These are phyloP conservation scores for Sinotaia quadrata DNA, from an alignment of 2,888 invertebrate species.

Conservation along the genomic window DNA sequence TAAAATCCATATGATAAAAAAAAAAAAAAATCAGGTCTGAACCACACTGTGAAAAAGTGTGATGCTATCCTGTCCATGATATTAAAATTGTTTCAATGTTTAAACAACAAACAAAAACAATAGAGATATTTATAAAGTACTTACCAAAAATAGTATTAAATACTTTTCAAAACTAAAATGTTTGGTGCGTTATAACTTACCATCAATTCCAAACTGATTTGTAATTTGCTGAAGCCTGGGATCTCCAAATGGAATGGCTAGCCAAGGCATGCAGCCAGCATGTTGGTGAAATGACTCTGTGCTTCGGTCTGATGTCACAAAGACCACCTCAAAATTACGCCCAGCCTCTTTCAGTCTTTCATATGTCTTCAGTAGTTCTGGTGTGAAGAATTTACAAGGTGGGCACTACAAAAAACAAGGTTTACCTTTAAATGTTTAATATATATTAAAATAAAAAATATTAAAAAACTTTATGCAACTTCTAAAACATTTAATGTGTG, in stretches of 20 bases:
- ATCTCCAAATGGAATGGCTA: constrained; percentile 80
- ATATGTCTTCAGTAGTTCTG: constrained; percentile 83
- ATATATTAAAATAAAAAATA: not conserved
- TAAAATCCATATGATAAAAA: too few species aligned
- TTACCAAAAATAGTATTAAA: too few species aligned
- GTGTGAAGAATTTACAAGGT: constrained; percentile 87
- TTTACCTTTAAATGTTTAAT: not conserved
- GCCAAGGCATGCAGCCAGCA: constrained; percentile 83
- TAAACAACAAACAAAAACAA: too few species aligned
- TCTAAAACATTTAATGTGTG: not conserved
- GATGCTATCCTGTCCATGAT: too few species aligned
- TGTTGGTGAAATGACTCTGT: constrained; percentile 85
- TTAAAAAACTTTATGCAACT: too few species aligned
- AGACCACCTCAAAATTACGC: constrained; percentile 83
- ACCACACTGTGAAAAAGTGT: too few species aligned
- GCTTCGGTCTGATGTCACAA: constrained; percentile 89
- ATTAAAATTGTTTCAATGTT: too few species aligned
- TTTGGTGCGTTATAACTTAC: too few species aligned
- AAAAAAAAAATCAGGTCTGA: too few species aligned
- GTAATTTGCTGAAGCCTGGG: constrained; percentile 81
- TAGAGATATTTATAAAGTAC: too few species aligned
- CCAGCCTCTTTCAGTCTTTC: constrained; percentile 80
- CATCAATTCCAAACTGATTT: constrained; percentile 83
- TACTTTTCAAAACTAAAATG: too few species aligned
- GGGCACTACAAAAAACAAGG: constrained; percentile 83